These are phyloP conservation scores for Astatoreochromis straeleni DNA, from an alignment of 2,113 vertebrate species.

Conservation along the genomic window DNA sequence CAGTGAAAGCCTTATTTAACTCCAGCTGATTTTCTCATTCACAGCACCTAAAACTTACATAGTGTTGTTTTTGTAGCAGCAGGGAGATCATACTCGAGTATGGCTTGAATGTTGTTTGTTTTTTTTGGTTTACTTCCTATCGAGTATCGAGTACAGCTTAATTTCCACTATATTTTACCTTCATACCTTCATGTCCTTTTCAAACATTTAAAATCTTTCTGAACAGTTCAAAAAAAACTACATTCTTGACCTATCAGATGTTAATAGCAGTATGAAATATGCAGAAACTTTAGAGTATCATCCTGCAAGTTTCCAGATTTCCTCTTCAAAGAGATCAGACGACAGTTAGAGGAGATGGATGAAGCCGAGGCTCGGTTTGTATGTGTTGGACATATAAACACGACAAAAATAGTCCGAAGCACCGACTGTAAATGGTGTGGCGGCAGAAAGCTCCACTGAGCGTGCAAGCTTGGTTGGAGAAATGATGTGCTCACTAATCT, in stretches of 20 bases:
- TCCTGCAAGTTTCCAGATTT: not conserved
- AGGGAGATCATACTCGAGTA: not conserved
- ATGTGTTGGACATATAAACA: constrained; percentile 18
- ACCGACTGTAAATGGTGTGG: constrained; percentile 19
- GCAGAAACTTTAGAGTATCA: not conserved
- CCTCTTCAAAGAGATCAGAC: not conserved
- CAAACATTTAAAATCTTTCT: not conserved
- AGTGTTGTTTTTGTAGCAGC: not conserved
- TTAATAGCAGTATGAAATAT: not conserved
- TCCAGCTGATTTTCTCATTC: not conserved
- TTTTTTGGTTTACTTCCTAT: not conserved
- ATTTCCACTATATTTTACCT: not conserved
- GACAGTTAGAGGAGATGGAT: not conserved
- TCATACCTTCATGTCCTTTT: not conserved
- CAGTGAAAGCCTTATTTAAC: not conserved
- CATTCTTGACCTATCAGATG: not conserved
- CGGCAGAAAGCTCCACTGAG: not conserved
- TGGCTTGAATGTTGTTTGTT: not conserved
- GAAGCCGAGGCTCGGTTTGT: not conserved
- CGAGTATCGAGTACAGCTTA: not conserved
- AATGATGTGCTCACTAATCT: constrained; percentile 27
- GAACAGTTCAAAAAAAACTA: not conserved
- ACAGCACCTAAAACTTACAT: not conserved
- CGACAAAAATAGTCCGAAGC: not conserved
- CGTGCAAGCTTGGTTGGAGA: not conserved